Evolutionary conservation across 2,888 invertebrate genomes (phyloP), one percentile per base, ranked within the genome.

Genomic region (Carterocephalus palaemon): DNA sequence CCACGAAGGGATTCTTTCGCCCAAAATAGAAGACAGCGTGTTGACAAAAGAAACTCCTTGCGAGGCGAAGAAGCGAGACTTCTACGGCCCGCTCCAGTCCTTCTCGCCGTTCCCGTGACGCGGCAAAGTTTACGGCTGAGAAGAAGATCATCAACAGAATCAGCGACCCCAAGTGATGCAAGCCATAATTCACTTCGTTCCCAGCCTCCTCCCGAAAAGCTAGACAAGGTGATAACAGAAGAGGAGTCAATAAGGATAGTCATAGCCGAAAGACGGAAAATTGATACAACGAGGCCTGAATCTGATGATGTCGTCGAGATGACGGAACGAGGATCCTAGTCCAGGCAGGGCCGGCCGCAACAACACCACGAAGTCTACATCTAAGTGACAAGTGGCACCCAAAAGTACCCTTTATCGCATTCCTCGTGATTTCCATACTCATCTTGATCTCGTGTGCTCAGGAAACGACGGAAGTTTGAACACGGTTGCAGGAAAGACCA

Each of bases 231-330:
- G 4, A 75, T 84, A 42, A 85, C 70, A 26, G 85, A 84, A 51
- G 78, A 80, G 54, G 83, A 90, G 53, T 89, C 88, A 53, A 89
- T 90, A 53, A 87, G 90, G 62, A 88, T 89, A 66, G 89, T 90
- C 42, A 90, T 90, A 57, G 89, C 88, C 5, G 90, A 90, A 67
- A 78, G 90, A 53, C 74, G 90, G 52, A 89, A 89, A 64, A 78
- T 89, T 34, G 90, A 90, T 48, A 76, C 88, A 17, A 46, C 64
- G n/a, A 67, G 70, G 48, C 71, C 77, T 3, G 82, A 79, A 48
- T 57, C 70, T 26, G 78, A 75, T 22, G 82, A 82, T 13, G 66
- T 64, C 22, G 81, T 84, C 51, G 86, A 86, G 61, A 66, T 86
- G 48, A 64, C 77, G 26, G 86, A 85, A 60, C 72, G 77, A 49